Conservation (phyloP, 2,113 vertebrate genomes). For the Eclectus roratus region DNA sequence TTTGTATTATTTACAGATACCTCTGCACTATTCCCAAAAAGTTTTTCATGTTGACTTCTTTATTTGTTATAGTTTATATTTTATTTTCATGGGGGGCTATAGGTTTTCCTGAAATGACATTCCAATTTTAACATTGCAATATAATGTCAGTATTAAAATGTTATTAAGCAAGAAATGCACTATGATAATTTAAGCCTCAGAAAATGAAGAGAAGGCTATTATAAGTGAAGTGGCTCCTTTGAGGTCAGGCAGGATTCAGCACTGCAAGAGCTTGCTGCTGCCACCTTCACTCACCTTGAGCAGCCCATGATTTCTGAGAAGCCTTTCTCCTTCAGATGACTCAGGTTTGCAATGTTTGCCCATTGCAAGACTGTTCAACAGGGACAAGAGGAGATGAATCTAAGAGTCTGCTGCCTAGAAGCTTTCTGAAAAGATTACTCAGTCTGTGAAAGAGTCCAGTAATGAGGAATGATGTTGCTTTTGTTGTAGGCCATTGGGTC, state of each 20-base stretch:
- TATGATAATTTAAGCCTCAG: not conserved
- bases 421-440: constrained; percentile 32
- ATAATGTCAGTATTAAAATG: not conserved
- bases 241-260: not conserved
- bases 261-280: not conserved
- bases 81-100: not conserved
- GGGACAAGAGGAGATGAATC: not conserved
- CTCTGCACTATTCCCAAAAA: not conserved
- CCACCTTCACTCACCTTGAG: not conserved
- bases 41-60: constrained; percentile 26
- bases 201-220: not conserved
- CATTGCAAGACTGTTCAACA: not conserved
- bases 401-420: not conserved
- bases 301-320: not conserved
- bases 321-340: not conserved
- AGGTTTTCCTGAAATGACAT: constrained; percentile 20
- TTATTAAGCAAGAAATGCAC: not conserved
- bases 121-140: constrained; percentile 31
- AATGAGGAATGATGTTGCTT: constrained; percentile 25
- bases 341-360: not conserved
- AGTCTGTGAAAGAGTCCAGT: not conserved
- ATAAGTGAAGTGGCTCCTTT: not conserved
- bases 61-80: constrained; percentile 10
- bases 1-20: not conserved
- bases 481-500: not conserved